Conservation (phyloP, 2,113 vertebrate species). For the Machaerirhynchus nigripectus region DNA sequence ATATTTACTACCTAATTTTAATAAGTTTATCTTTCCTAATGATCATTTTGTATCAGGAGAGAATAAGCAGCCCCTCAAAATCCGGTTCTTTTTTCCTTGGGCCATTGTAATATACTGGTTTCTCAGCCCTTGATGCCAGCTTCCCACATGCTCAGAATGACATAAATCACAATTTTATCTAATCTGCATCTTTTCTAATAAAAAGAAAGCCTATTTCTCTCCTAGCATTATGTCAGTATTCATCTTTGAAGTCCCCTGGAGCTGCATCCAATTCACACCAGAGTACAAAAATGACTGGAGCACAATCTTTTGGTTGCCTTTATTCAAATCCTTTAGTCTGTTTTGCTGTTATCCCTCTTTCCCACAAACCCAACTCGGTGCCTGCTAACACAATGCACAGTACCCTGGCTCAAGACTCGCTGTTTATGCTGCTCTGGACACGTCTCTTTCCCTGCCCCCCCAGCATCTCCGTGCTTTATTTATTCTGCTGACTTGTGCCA, state of each 20-base stretch:
- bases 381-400: neutral
- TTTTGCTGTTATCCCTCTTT: neutral
- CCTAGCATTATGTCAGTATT: neutral
- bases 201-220: neutral
- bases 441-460: neutral
- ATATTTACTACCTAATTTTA: neutral
- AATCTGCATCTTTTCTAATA: neutral
- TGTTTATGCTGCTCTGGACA: neutral
- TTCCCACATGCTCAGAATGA: neutral
- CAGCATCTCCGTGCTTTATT: neutral
- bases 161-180: neutral
- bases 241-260: neutral
- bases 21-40: neutral
- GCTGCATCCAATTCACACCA: neutral
- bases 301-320: neutral
- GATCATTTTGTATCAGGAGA: neutral
- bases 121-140: neutral
- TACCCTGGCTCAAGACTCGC: neutral
- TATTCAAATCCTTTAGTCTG: neutral
- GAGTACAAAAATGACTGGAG: neutral
- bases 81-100: neutral
- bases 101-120: neutral
- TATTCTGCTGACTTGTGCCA: slow-evolving; percentile 27
- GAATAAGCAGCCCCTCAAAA: neutral
- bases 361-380: neutral